These are phyloP conservation scores for Enteromius mattozi DNA, from an alignment of 2,797 vertebrate genomes.

Conservation along the genomic window DNA sequence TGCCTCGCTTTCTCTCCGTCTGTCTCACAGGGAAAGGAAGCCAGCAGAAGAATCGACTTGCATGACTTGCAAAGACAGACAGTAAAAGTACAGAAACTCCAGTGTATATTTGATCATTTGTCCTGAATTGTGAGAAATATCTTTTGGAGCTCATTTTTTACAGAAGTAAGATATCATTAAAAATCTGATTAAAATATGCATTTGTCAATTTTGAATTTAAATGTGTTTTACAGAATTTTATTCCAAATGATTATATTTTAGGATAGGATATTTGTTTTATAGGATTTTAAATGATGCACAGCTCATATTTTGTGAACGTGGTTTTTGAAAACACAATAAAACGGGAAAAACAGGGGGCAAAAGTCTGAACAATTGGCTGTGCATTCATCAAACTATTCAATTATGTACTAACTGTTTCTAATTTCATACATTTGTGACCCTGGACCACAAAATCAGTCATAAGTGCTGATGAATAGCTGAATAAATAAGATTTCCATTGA, in stretches of 20 bases:
- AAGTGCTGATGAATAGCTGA: too few relatives aligned
- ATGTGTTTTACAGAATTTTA: background rate
- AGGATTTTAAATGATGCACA: background rate
- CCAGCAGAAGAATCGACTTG: constrained; percentile 15
- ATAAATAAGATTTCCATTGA: too few relatives aligned
- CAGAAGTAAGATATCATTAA: background rate
- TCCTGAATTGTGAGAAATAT: background rate
- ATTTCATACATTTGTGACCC: background rate
- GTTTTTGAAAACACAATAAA: too few relatives aligned
- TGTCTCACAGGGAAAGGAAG: constrained; percentile 28
- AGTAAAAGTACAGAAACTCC: background rate
- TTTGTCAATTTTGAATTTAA: too few relatives aligned
- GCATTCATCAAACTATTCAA: background rate
- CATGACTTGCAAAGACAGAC: constrained; percentile 54
- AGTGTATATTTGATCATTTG: background rate
- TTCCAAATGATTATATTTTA: background rate
- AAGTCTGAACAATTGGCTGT: background rate
- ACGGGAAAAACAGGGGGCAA: too few relatives aligned
- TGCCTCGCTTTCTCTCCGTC: constrained; percentile 12
- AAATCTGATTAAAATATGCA: background rate
- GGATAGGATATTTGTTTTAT: background rate
- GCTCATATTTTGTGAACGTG: too few relatives aligned
- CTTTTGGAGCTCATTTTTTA: background rate
- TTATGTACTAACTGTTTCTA: background rate
- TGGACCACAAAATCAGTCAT: too few relatives aligned